Evolutionary conservation across 2,888 invertebrate species (phyloP), one percentile per base, ranked within the genome.

Genomic region (Monopis laevigella): DNA sequence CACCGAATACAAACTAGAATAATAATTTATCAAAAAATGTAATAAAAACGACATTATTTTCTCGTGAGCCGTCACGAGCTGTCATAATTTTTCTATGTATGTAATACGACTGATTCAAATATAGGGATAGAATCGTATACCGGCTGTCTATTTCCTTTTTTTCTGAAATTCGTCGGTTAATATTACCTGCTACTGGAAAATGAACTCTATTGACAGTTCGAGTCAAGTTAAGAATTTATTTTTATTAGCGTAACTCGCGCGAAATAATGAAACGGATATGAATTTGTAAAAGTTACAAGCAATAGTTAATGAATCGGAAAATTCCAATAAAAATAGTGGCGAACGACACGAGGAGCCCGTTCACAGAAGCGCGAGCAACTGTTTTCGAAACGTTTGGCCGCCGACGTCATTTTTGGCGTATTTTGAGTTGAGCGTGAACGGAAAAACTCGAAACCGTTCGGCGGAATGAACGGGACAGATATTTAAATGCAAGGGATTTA

Each of bases 241-340:
- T 67, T 62, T 72, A 75, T 63, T 69, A 65, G 72, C 65, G 72
- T 67, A 66, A 68, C 60, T 70, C 62, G 72, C 67, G 72, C 32
- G 77, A 77, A 74, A 74, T 75, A 68, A 69, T 63, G 65, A 73
- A 71, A 68, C 70, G 64, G 65, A 70, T 62, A 66, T 61, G 60
- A 69, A 68, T 72, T 73, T 74, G 71, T 70, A 71, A 71, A 77
- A 75, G 74, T 75, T 68, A 74, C 70, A 62, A 57, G 47, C 52
- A 62, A 56, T 60, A 62, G 64, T 80, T 83, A 78, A 81, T 82
- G 80, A 75, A 82, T 84, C 82, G 85, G 85, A 85, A 85, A 85
- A 84, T 85, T 84, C 82, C 84, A 71, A 83, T 72, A 62, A 62
- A 61, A 32, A 14, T 8, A 62, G 61, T 62, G 57, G 62, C 59